phyloP scores from a whole-genome alignment of 2,888 invertebrate genomes.

The Prenolepis imparis region DNA sequence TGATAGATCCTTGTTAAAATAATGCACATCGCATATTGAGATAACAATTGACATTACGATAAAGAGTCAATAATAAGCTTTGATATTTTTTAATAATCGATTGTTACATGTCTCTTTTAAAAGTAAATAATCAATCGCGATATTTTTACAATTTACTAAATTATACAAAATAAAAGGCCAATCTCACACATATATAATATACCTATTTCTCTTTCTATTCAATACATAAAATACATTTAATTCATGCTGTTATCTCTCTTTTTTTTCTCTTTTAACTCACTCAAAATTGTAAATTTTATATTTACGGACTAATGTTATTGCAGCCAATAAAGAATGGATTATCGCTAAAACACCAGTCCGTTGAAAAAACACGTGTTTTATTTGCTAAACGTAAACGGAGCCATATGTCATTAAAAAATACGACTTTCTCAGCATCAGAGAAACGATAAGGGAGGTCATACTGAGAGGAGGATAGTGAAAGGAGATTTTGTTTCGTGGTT shows the following conservation, averaged over 20 bases:
- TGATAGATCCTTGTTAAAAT: too few relatives aligned
- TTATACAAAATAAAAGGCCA: too few relatives aligned
- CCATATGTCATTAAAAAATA: conserved; percentile 58
- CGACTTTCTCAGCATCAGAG: conserved; percentile 45
- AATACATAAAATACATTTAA: not conserved
- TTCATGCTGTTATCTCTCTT: not conserved
- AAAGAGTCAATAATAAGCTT: too few relatives aligned
- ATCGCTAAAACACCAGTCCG: conserved; percentile 3
- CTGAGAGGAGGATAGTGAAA: conserved; percentile 52
- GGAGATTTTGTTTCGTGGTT: conserved; percentile 64
- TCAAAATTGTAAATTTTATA: conserved; percentile 15
- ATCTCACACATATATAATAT: not conserved
- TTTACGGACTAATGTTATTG: conserved; percentile 2
- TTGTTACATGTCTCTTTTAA: too few relatives aligned
- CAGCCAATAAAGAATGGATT: conserved; percentile 35
- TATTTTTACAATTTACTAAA: too few relatives aligned
- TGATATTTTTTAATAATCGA: too few relatives aligned
- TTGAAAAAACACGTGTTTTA: conserved; percentile 57
- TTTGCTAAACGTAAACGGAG: conserved; percentile 43
- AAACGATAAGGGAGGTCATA: conserved; percentile 78
- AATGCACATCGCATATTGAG: too few relatives aligned
- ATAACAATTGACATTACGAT: too few relatives aligned
- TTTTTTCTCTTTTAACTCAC: not conserved
- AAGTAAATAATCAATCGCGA: too few relatives aligned
- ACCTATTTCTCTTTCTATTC: not conserved